These are phyloP conservation scores for Heteromurus nitidus DNA, from an alignment of 2,888 invertebrate genomes.

Conservation along the genomic window DNA sequence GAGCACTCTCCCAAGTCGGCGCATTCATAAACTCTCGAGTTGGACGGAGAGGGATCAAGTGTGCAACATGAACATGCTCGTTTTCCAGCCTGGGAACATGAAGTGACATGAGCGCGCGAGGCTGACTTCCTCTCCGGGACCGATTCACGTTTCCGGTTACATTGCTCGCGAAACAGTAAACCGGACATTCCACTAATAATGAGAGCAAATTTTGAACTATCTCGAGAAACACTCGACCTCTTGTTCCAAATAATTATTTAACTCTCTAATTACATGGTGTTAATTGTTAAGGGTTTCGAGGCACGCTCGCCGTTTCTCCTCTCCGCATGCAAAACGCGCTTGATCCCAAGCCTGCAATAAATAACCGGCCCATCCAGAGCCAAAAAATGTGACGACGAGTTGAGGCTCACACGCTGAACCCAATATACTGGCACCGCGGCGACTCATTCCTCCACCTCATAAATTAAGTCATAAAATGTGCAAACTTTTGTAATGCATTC, in stretches of 20 bases:
- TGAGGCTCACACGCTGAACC: too few relatives aligned
- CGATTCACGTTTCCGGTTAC: constrained; percentile 65
- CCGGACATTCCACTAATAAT: constrained; percentile 64
- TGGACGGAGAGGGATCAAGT: not conserved
- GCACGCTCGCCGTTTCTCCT: too few relatives aligned
- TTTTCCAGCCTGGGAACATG: constrained; percentile 59
- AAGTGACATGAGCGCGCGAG: constrained; percentile 62
- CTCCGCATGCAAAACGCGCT: too few relatives aligned
- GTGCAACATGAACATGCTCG: constrained; percentile 45
- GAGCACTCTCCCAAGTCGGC: not conserved
- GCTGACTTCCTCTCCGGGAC: constrained; percentile 56
- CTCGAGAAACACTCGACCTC: constrained; percentile 17
- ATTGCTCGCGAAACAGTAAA: constrained; percentile 58
- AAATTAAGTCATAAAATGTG: constrained; percentile 57
- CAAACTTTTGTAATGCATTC: constrained; percentile 36
- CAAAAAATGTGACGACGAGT: not conserved
- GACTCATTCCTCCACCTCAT: constrained; percentile 5
- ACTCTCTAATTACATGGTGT: constrained; percentile 60
- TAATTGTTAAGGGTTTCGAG: constrained; percentile 55
- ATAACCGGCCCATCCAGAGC: too few relatives aligned
- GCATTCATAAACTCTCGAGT: not conserved
- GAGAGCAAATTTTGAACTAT: constrained; percentile 62
- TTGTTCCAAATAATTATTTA: constrained; percentile 54
- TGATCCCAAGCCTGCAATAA: too few relatives aligned
- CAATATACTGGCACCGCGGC: not conserved